Percentiles rank a stretch among this genome's conserved stretches.
phyloP scores from a whole-genome alignment of 2,888 invertebrate genomes.

The Hypercompe scribonia region DNA sequence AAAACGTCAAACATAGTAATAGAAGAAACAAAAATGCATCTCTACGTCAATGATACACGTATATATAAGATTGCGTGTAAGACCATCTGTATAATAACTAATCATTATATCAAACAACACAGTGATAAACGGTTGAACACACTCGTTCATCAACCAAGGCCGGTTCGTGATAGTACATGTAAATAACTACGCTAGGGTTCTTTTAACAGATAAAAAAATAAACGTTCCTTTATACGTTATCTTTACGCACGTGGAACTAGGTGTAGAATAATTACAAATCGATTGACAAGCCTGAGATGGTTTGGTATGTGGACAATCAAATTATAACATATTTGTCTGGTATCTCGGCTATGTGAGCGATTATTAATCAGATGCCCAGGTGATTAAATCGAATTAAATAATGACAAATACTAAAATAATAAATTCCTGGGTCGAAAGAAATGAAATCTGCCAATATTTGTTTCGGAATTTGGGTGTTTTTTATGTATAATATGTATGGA shows the following conservation, averaged over 20 bases:
- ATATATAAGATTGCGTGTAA: slow-evolving; percentile 29
- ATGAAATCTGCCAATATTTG: too few species aligned
- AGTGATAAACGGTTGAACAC: slow-evolving; percentile 60
- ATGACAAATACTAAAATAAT: too few species aligned
- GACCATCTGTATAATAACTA: slow-evolving; percentile 55
- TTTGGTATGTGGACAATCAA: too few species aligned
- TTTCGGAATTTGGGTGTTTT: too few species aligned
- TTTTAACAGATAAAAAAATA: slow-evolving; percentile 18
- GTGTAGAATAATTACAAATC: background rate
- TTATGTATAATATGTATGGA: too few species aligned
- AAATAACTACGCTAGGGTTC: slow-evolving; percentile 34
- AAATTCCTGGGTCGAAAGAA: too few species aligned
- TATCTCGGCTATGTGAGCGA: too few species aligned
- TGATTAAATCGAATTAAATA: too few species aligned
- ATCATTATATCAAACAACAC: slow-evolving; percentile 61
- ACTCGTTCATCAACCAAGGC: slow-evolving; percentile 54
- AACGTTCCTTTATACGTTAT: background rate
- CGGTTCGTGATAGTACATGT: slow-evolving; percentile 34
- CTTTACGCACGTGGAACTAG: background rate
- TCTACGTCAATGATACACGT: slow-evolving; percentile 20
- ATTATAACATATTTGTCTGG: too few species aligned
- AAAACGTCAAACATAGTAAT: slow-evolving; percentile 6
- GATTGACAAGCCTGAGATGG: too few species aligned
- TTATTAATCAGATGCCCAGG: too few species aligned
- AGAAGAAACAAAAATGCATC: slow-evolving; percentile 30